Evolutionary conservation across 2,113 vertebrate species (phyloP).

Genomic region (Mormoops blainvillei): DNA sequence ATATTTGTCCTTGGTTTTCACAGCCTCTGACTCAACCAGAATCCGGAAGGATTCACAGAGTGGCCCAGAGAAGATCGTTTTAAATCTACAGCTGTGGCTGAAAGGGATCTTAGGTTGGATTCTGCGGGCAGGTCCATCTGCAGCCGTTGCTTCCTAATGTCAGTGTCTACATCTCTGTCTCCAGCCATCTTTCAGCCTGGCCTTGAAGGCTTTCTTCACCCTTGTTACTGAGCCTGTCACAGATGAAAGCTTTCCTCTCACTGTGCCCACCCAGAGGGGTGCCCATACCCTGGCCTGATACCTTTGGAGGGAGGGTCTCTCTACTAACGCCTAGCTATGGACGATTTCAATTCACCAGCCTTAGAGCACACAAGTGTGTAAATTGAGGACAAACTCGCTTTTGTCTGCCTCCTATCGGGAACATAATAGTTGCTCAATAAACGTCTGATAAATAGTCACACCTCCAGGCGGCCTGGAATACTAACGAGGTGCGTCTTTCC

Average conservation of each 20-base stretch:
- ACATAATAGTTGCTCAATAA: neutral
- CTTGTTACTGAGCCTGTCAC: neutral
- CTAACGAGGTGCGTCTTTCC: neutral
- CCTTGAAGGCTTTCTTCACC: neutral
- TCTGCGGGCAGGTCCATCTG: neutral
- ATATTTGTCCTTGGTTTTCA: conserved; percentile 71
- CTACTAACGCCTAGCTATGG: neutral
- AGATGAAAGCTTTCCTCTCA: neutral
- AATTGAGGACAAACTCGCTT: neutral
- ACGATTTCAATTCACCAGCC: neutral
- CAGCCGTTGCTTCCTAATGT: neutral
- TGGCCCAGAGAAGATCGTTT: conserved; percentile 30
- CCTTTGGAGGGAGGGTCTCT: neutral
- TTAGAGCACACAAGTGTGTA: neutral
- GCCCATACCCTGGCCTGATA: neutral
- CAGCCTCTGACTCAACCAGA: conserved; percentile 59
- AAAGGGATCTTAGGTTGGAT: conserved; percentile 11
- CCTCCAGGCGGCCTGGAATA: neutral
- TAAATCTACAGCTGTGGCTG: neutral
- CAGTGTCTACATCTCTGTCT: neutral
- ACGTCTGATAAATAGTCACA: neutral
- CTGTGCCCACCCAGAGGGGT: neutral
- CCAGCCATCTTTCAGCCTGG: neutral
- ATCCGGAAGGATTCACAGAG: conserved; percentile 34
- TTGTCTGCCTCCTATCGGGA: neutral